Base-by-base conservation (phyloP, 2,888 invertebrate genomes). In the Cantharis nigra region DNA sequence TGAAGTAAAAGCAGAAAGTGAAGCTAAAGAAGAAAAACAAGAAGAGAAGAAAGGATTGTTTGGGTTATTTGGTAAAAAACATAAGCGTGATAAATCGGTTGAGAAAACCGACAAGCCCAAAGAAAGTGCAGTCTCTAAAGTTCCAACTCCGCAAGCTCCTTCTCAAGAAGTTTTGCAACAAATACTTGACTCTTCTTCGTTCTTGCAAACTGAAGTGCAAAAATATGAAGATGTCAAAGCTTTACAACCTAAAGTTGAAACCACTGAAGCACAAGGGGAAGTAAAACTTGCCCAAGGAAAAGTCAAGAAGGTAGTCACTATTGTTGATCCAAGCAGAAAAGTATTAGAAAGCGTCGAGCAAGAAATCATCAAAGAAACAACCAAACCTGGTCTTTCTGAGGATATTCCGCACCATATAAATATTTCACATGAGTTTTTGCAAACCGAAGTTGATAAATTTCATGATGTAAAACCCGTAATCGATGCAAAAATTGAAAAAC, bases 221-320 rank as follows among this genome's bases (percentile, higher is more conserved):
- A 79, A 79, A 64, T 84, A 81, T 74, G 78, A 84, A 14, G 84
- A 84, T 72, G 81, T 79, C 23, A 80, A 74, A 76, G 81, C 79
- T 9, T 13, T 71, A 67, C 65, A 4, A 63, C 64, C 49, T 70
- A n/a, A 10, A 67, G 69, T 63, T 2, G 49, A 71, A n/a, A 23
- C 11, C 18, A 7, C 28, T 9, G 30, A 64, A 64, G 13, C 62
- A 23, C 23, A 13, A 14, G 69, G 28, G 3, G 63, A 26, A 26
- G 16, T 18, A 71, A 63, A 14, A 63, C n/a, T 13, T 71, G 63
- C 26, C 28, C 28, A 23, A 5, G 26, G 28, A 69, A 69, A 69
- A 14, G 9, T 23, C 2, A 69, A 30, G 10, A 69, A 69, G 5
- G 33, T 10, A 72, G 26, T 49, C 7, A 49, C 20, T 5, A 67